These are phyloP conservation scores for Phymastichus coffea DNA, from an alignment of 1,140 invertebrate species.

Conservation along the genomic window DNA sequence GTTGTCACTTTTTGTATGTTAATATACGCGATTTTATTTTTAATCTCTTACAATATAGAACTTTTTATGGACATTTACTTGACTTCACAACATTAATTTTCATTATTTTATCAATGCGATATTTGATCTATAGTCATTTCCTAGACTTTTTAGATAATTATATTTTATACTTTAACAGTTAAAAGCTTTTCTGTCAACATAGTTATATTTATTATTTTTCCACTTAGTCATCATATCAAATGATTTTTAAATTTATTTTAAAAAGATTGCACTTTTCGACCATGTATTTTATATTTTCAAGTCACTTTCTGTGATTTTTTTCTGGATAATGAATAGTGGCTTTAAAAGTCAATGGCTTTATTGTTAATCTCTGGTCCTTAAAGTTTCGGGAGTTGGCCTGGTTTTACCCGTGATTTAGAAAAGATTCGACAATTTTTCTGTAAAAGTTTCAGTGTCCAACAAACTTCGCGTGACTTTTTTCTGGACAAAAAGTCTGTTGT, in stretches of 20 bases:
- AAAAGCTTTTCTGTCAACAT: constrained; percentile 3
- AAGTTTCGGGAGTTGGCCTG: constrained; percentile 32
- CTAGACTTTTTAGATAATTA: no score
- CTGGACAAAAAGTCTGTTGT: no score
- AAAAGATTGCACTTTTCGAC: not conserved
- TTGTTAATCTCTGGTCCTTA: constrained; percentile 48
- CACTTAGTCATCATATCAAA: not conserved
- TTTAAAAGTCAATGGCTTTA: constrained; percentile 30
- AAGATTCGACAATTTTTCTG: no score
- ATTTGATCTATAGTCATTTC: not conserved
- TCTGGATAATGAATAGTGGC: not conserved
- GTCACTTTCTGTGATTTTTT: not conserved
- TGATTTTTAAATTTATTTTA: not conserved
- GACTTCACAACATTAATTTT: constrained; percentile 38
- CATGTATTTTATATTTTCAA: not conserved
- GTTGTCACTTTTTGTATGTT: no score
- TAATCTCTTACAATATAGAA: not conserved
- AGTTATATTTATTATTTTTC: constrained; percentile 4
- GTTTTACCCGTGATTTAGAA: constrained; percentile 16
- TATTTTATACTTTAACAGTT: no score
- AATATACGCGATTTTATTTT: not conserved
- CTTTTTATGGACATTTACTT: constrained; percentile 37
- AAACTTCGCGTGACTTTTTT: no score
- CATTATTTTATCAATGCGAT: not conserved
- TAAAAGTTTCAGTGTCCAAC: no score